Evolutionary conservation across 2,797 vertebrate genomes (phyloP).

Genomic region (Denticeps clupeoides): DNA sequence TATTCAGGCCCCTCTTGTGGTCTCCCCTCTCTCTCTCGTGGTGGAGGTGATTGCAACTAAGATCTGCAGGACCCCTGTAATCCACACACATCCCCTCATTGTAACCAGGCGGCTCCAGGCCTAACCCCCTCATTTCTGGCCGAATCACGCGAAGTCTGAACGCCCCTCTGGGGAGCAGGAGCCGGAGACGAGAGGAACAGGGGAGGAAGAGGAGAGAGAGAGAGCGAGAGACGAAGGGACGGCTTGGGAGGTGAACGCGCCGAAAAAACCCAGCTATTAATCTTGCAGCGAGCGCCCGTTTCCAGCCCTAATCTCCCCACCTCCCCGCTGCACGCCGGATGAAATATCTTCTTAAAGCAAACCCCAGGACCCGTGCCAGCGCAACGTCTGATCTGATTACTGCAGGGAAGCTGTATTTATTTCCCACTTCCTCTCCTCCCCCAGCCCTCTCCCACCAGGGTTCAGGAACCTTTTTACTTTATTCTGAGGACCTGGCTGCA

Average conservation of each 20-base stretch:
- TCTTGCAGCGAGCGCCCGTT: constrained; percentile 18
- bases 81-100: no score
- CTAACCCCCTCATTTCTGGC: no score
- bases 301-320: constrained; percentile 19
- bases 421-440: neutral
- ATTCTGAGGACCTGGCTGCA: no score
- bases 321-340: constrained; percentile 1
- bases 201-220: neutral
- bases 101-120: no score
- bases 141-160: no score
- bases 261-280: constrained; percentile 20
- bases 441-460: constrained; percentile 3
- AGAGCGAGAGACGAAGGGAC: neutral
- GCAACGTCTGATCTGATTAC: constrained; percentile 15
- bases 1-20: no score
- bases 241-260: neutral
- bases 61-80: no score
- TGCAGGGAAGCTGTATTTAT: constrained; percentile 12
- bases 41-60: no score
- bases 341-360: constrained; percentile 15
- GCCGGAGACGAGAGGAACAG: neutral
- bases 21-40: no score
- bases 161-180: neutral
- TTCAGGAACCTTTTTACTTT: no score
- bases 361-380: constrained; percentile 9